Base-by-base conservation (phyloP, 2,888 invertebrate genomes). In the Neuroscelio doddi region DNA sequence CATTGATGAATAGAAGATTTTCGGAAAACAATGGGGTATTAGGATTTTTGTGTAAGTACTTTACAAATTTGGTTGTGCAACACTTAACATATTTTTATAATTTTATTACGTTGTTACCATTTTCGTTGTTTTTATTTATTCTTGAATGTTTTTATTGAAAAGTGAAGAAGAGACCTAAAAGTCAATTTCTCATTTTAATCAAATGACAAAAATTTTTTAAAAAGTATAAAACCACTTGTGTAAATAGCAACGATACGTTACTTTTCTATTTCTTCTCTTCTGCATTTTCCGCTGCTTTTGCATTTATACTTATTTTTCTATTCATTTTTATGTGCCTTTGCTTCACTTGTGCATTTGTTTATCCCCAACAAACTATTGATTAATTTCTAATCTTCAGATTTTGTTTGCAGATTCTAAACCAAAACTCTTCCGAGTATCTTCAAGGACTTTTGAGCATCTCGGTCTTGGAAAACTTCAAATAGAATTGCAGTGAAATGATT, bases 401-500 rank as follows among this genome's bases (percentile, higher is more conserved):
- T n/a, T 41, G 5, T 29, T 47, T 57, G 14, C 52, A 65, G 61
- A 59, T 21, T 3, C 15, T 29, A 59, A 59, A 14, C 38, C 52
- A 32, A 59, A 52, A 21, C 38, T 55, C 16, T 50, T 27, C 21
- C 27, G 49, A 14, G 45, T 50, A 4, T 41, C 58, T 15, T 49
- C 59, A 9, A 36, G 45, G 15, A 39, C 53, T 16, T 62, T 63
- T 24, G 52, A 55, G 15, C 55, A 67, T 14, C 63, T 67, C 21
- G 59, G 67, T 47, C 59, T 63, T 45, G 59, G 59, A 10, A 67
- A 67, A 24, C 58, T 66, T 27, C 53, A 58, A 45, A 61, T 68
- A 10, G 61, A 64, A 38, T 50, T 61, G 7, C 68, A 68, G 32
- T 64, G 55, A 68, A 32, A 30, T 52, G 30, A 56, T 57, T 12